Conservation (phyloP, 2,113 vertebrate genomes). For the Oceanites oceanicus region DNA sequence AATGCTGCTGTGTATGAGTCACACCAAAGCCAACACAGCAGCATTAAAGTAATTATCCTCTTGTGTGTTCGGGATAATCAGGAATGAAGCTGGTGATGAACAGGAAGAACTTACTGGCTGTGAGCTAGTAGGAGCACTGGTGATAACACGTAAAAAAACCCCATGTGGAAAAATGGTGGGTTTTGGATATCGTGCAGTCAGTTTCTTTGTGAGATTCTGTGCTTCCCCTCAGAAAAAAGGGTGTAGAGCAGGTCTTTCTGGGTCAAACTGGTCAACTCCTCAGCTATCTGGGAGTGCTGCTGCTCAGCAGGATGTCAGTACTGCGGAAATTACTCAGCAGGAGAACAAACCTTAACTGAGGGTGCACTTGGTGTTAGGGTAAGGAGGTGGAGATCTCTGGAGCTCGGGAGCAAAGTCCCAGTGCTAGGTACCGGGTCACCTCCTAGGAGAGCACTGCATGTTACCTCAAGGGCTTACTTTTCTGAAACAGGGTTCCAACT, state of each 20-base stretch:
- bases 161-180: background rate
- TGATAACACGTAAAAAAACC: background rate
- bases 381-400: background rate
- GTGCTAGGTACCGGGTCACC: accelerated
- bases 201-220: background rate
- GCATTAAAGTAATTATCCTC: background rate
- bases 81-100: background rate
- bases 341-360: background rate
- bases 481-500: background rate
- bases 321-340: background rate
- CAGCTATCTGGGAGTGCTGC: background rate
- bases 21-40: background rate
- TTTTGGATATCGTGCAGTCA: accelerated
- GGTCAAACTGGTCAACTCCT: background rate
- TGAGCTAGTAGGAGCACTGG: background rate
- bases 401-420: background rate
- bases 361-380: background rate
- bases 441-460: background rate
- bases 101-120: background rate
- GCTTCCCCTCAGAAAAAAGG: background rate
- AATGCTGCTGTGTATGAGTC: background rate
- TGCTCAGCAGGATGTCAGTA: background rate
- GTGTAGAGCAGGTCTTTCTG: background rate
- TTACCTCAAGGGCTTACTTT: background rate
- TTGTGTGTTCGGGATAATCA: background rate